Percentiles rank a stretch among this genome's conserved stretches.
Conservation (phyloP, 2,888 invertebrate genomes). For the Scaptomyza flava region DNA sequence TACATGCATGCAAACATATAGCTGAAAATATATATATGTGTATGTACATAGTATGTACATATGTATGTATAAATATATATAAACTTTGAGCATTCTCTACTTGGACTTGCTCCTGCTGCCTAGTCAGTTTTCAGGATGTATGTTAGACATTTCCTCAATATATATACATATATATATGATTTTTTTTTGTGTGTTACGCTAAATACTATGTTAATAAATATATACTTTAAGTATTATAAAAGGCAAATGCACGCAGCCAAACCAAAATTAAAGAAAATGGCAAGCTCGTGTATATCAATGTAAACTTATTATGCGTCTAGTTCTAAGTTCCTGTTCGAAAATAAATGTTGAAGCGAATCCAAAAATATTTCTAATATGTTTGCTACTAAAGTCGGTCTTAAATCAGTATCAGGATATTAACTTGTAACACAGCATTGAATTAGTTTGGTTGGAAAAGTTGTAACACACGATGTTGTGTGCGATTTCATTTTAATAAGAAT, state of each 20-base stretch:
- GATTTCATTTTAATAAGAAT: neutral
- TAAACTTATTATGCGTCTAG: constrained; percentile 59
- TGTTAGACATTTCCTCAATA: constrained; percentile 39
- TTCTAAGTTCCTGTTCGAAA: constrained; percentile 73
- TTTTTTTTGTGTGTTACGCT: constrained; percentile 29
- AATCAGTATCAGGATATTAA: no score
- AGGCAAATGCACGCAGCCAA: constrained; percentile 32
- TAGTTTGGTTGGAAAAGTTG: no score
- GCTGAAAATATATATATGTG: neutral
- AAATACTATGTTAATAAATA: constrained; percentile 16
- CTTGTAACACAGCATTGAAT: no score
- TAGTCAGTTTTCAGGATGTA: constrained; percentile 30
- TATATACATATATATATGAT: neutral
- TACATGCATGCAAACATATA: neutral
- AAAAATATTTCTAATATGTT: neutral
- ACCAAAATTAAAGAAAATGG: constrained; percentile 20
- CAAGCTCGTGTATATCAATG: constrained; percentile 42
- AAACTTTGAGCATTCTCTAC: constrained; percentile 24
- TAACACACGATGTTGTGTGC: no score
- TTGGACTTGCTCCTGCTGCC: constrained; percentile 1
- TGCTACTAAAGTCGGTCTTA: no score
- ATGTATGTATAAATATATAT: constrained; percentile 3
- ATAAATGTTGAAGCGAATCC: constrained; percentile 69
- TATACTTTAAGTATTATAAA: constrained; percentile 49
- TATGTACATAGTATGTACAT: neutral